Conservation (phyloP, 2,888 invertebrate species). For the Koerneria pararmatus region DNA sequence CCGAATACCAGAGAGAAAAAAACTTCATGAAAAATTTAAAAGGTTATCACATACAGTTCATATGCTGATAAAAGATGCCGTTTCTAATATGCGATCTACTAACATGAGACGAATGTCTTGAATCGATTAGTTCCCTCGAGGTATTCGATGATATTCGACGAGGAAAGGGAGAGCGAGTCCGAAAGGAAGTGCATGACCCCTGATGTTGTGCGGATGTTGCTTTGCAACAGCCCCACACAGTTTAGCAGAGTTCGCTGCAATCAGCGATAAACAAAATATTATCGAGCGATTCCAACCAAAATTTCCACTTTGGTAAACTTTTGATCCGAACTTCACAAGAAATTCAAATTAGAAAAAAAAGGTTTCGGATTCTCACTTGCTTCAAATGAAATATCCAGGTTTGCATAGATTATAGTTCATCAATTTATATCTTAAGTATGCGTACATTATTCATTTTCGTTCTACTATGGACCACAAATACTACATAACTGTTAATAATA, state of each 20-base stretch:
- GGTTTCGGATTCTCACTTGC: too few relatives aligned
- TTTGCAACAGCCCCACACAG: conserved; percentile 14
- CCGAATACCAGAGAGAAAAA: too few relatives aligned
- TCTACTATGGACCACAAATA: too few relatives aligned
- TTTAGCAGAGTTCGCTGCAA: conserved; percentile 17
- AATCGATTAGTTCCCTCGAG: conserved; percentile 18
- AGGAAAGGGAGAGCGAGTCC: conserved; percentile 15
- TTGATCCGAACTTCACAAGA: neutral
- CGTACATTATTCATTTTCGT: too few relatives aligned
- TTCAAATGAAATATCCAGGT: too few relatives aligned
- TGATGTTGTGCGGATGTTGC: conserved; percentile 7
- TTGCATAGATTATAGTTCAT: too few relatives aligned
- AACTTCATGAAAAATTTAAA: too few relatives aligned
- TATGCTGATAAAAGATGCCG: neutral
- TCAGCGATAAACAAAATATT: too few relatives aligned
- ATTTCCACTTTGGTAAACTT: neutral
- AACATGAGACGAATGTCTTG: conserved; percentile 23
- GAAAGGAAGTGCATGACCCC: conserved; percentile 14
- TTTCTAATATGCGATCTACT: neutral
- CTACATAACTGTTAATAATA: too few relatives aligned
- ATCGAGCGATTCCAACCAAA: too few relatives aligned
- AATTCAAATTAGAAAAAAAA: too few relatives aligned
- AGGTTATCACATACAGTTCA: neutral
- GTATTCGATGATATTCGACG: conserved; percentile 13
- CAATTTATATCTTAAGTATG: too few relatives aligned